phyloP scores from a whole-genome alignment of 1,140 invertebrate species.

The Drosophila virilis region DNA sequence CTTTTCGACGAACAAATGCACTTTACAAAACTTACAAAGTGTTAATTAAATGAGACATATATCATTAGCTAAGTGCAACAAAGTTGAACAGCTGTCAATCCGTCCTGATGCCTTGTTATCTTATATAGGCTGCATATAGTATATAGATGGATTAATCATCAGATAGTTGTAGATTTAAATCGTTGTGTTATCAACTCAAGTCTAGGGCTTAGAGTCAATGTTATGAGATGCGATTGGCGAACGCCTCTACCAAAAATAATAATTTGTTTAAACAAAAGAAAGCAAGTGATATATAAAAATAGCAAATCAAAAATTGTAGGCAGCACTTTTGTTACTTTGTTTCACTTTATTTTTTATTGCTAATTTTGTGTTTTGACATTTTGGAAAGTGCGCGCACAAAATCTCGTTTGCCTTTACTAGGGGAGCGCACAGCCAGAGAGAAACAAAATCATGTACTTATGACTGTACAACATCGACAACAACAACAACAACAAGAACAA shows the following conservation, averaged over 20 bases:
- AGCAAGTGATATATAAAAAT: not conserved
- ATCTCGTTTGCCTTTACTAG: slow-evolving; percentile 75
- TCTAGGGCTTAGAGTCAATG: not conserved
- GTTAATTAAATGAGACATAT: slow-evolving; percentile 32
- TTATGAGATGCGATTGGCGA: not conserved
- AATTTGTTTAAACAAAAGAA: not conserved
- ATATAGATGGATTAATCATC: not conserved
- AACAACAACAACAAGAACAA: slow-evolving; percentile 5
- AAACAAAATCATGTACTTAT: slow-evolving; percentile 39
- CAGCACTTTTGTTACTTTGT: slow-evolving; percentile 1
- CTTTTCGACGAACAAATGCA: slow-evolving; percentile 19
- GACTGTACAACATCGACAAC: slow-evolving; percentile 31
- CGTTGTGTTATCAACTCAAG: too few species aligned
- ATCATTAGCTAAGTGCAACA: slow-evolving; percentile 19
- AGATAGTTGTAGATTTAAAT: not conserved
- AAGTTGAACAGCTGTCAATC: slow-evolving; percentile 21
- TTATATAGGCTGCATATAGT: not conserved
- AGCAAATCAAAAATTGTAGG: slow-evolving; percentile 20
- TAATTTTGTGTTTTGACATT: slow-evolving; percentile 61
- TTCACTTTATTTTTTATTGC: slow-evolving; percentile 37
- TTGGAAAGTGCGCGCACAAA: slow-evolving; percentile 70
- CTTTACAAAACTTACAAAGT: slow-evolving; percentile 1
- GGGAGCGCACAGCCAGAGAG: slow-evolving; percentile 37
- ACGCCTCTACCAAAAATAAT: too few species aligned
- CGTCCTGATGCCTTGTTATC: not conserved